Base-by-base conservation (phyloP, 1,140 invertebrate species). In the Pissodes strobi region DNA sequence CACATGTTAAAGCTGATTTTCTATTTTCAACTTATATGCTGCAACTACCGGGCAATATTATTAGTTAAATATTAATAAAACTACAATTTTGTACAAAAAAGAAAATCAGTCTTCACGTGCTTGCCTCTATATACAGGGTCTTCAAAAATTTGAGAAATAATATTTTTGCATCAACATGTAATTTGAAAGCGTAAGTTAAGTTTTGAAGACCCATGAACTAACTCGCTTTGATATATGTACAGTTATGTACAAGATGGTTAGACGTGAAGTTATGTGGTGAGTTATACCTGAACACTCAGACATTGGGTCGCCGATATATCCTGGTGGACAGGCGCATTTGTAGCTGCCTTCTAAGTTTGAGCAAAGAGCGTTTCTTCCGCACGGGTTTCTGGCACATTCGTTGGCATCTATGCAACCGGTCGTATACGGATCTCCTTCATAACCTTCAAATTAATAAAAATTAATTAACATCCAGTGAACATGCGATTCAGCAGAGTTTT, bases 231-330 rank as follows among this genome's bases (percentile, higher is more conserved):
- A 30, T 46, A 41, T 64, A 62, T 65, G 39, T 68, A 70, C 53
- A 70, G n/a, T 13, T 74, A 72, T 74, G 51, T 72, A 74, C 69
- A 70, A 17, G 19, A 66, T 9, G 37, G 37, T 63, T 45, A 45
- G 27, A 39, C 25, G 52, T 22, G 25, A 21, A 13, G 23, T 58
- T 18, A 46, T 30, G 12, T 13, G 2, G 8, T 30, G 5, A 53
- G 30, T 37, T 64, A 60, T 85, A 91, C 89, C 90, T 79, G 85
- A 80, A 77, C 89, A 91, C 38, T 81, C 84, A 21, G 80, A 77
- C 73, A 82, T 80, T 2, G 91, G 89, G 79, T 93, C 89, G 38
- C 91, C 91, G 17, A 82, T 80, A 79, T 85, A 91, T 51, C 91
- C 91, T 37, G 85, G 84, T 8, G 89, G 90, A 79, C 91, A 93